Evolutionary conservation across 2,113 vertebrate genomes (phyloP).

Genomic region (Antennarius striatus): DNA sequence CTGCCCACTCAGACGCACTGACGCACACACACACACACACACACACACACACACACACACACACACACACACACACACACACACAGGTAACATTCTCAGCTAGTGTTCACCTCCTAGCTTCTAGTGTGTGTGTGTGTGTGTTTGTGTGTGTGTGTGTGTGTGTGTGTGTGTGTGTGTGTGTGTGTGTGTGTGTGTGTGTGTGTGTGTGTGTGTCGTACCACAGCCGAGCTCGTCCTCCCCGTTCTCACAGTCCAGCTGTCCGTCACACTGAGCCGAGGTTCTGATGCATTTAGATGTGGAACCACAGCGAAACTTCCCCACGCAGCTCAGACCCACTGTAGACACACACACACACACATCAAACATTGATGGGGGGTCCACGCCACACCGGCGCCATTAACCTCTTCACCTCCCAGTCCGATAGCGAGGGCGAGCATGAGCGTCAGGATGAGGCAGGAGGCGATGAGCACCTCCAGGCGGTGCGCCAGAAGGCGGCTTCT

Average conservation of each 20-base stretch:
- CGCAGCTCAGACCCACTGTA: conserved; percentile 77
- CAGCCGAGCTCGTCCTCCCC: conserved; percentile 81
- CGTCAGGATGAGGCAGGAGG: conserved; percentile 32
- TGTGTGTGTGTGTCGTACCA: conserved; percentile 59
- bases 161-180: conserved; percentile 5
- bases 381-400: conserved; percentile 1
- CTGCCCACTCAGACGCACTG: conserved; percentile 80
- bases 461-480: conserved; percentile 65
- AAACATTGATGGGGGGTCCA: conserved; percentile 46
- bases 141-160: conserved; percentile 7
- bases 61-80: neutral
- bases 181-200: neutral
- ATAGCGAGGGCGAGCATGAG: conserved; percentile 61
- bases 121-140: neutral
- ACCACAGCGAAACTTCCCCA: conserved; percentile 77
- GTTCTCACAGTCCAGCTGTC: conserved; percentile 70
- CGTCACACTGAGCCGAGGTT: conserved; percentile 71
- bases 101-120: no score
- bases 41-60: neutral
- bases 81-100: neutral
- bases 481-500: conserved; percentile 52
- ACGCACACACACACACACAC: neutral
- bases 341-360: conserved; percentile 25
- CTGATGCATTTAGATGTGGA: conserved; percentile 71
- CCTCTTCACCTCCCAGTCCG: conserved; percentile 77